These are phyloP conservation scores for Opisthocomus hoazin DNA, from an alignment of 2,113 vertebrate species.

Conservation along the genomic window DNA sequence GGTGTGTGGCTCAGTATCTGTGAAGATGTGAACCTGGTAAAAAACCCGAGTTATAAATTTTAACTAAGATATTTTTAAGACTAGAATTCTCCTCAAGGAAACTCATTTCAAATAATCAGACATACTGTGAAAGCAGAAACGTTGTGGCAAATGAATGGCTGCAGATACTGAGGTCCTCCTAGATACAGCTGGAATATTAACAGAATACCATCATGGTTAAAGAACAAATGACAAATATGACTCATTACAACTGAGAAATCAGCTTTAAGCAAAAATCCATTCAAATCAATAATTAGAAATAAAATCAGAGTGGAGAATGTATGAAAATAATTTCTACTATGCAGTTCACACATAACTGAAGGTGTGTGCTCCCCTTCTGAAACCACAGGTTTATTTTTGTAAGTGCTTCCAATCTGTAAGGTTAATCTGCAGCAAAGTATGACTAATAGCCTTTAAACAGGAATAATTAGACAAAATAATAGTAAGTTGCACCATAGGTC, in stretches of 20 bases:
- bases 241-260: background rate
- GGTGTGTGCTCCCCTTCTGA: background rate
- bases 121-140: background rate
- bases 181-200: background rate
- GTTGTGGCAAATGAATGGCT: background rate
- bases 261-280: background rate
- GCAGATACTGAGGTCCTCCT: background rate
- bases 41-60: background rate
- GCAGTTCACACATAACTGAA: background rate
- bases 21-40: background rate
- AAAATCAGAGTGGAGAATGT: background rate
- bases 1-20: background rate
- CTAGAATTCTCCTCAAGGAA: background rate
- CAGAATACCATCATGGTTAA: background rate
- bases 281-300: background rate
- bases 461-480: background rate
- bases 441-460: background rate
- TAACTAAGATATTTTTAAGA: background rate
- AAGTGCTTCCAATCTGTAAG: background rate
- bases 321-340: background rate
- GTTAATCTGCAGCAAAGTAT: background rate
- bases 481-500: background rate
- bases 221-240: background rate
- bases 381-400: background rate
- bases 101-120: background rate